A percentile compares a stretch with the other conserved stretches of the same genome.
phyloP scores from a whole-genome alignment of 2,888 invertebrate genomes.

The Napeogenes sylphis region DNA sequence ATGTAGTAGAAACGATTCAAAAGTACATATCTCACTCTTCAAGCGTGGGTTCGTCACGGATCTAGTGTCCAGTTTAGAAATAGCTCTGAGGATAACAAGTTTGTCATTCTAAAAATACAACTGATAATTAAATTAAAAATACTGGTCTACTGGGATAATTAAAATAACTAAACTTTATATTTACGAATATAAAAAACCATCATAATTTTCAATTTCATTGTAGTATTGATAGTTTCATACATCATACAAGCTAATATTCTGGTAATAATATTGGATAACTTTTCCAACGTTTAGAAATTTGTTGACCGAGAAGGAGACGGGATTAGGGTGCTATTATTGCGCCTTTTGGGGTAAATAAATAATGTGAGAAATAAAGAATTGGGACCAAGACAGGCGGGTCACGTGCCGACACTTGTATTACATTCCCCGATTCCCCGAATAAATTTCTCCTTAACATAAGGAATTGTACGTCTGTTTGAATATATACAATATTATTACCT shows the following conservation, averaged over 20 bases:
- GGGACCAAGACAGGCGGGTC: slow-evolving; percentile 38
- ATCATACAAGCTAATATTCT: too few species aligned
- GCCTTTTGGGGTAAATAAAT: slow-evolving; percentile 53
- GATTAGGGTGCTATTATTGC: slow-evolving; percentile 25
- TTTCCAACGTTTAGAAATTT: too few species aligned
- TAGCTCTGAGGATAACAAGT: slow-evolving; percentile 18
- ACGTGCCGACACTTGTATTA: slow-evolving; percentile 59
- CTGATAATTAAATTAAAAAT: background rate
- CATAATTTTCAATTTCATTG: too few species aligned
- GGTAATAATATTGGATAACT: too few species aligned
- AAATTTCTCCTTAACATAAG: slow-evolving; percentile 42
- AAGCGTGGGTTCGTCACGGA: slow-evolving; percentile 20
- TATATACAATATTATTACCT: slow-evolving; percentile 14
- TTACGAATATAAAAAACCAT: too few species aligned
- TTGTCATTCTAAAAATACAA: slow-evolving; percentile 4
- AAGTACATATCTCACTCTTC: background rate
- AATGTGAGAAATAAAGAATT: slow-evolving; percentile 42
- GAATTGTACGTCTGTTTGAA: slow-evolving; percentile 33
- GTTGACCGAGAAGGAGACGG: slow-evolving; percentile 17
- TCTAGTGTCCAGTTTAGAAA: slow-evolving; percentile 19
- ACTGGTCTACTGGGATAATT: too few species aligned
- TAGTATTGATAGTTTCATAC: too few species aligned
- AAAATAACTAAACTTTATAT: too few species aligned
- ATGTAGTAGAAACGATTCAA: slow-evolving; percentile 11
- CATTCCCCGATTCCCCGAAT: slow-evolving; percentile 67